phyloP scores from a whole-genome alignment of 1,140 invertebrate species.

The Drosophila asahinai region DNA sequence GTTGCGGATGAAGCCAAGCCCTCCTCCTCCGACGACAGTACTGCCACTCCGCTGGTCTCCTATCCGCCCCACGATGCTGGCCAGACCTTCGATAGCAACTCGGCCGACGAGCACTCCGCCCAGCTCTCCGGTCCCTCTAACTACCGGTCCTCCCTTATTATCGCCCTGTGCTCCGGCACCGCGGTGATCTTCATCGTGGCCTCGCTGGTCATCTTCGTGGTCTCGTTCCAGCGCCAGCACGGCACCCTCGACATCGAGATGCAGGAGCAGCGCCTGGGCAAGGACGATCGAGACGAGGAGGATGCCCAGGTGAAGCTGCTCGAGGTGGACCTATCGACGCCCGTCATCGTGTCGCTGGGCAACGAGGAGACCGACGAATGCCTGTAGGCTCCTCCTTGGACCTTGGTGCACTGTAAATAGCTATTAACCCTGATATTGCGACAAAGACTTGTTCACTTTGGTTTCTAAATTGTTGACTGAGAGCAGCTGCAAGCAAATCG shows the following conservation, averaged over 20 bases:
- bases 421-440: constrained; percentile 46
- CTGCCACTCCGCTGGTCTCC: constrained; percentile 69
- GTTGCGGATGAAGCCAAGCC: constrained; percentile 43
- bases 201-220: constrained; percentile 71
- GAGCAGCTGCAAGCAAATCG: constrained; percentile 22
- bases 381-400: constrained; percentile 44
- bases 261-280: constrained; percentile 78
- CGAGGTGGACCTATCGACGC: constrained; percentile 68
- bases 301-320: constrained; percentile 76
- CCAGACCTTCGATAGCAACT: constrained; percentile 70
- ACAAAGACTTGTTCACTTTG: constrained; percentile 49
- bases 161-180: constrained; percentile 69
- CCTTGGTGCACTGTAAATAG: constrained; percentile 65
- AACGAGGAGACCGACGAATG: constrained; percentile 73
- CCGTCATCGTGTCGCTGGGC: constrained; percentile 60
- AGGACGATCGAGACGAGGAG: constrained; percentile 75
- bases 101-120: constrained; percentile 69
- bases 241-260: constrained; percentile 81
- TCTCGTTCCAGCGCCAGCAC: constrained; percentile 77
- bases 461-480: constrained; percentile 52
- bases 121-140: constrained; percentile 50
- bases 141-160: constrained; percentile 69
- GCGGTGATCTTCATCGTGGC: constrained; percentile 72
- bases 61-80: constrained; percentile 72
- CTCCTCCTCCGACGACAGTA: constrained; percentile 59